Conservation (phyloP, 2,113 vertebrate genomes). For the Ariopsis seemanni region DNA sequence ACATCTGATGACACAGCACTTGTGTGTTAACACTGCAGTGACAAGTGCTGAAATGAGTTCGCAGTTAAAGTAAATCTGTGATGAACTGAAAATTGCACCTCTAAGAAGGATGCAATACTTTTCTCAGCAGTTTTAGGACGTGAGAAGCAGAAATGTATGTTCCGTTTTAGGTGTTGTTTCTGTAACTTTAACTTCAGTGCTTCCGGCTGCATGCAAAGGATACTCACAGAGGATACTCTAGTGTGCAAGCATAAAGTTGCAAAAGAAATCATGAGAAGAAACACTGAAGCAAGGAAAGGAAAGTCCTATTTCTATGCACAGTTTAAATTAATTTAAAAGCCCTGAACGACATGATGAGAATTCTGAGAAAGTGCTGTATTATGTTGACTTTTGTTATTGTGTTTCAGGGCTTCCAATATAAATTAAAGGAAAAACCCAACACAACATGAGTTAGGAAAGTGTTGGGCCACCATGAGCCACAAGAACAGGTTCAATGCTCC, state of each 20-base stretch:
- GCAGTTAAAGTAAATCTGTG: background rate
- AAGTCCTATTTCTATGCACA: background rate
- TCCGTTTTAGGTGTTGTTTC: background rate
- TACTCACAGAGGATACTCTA: background rate
- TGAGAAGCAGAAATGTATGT: background rate
- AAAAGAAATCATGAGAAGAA: background rate
- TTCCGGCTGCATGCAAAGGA: background rate
- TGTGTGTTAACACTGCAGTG: background rate
- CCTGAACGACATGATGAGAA: background rate
- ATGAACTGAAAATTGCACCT: too few species aligned
- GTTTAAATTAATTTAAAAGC: background rate
- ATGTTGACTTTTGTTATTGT: too few species aligned
- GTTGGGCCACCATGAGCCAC: background rate
- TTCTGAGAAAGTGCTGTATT: background rate
- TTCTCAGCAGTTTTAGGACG: background rate
- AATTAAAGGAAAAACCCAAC: background rate
- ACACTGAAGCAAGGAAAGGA: background rate
- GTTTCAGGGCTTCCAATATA: background rate
- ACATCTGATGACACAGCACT: background rate
- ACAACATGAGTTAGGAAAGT: background rate
- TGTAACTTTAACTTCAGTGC: background rate
- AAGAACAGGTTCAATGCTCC: background rate
- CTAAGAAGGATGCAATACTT: background rate
- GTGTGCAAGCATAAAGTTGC: background rate
- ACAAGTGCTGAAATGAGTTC: background rate